Evolutionary conservation across 1,140 invertebrate genomes (phyloP).

Genomic region (Drosophila orena): DNA sequence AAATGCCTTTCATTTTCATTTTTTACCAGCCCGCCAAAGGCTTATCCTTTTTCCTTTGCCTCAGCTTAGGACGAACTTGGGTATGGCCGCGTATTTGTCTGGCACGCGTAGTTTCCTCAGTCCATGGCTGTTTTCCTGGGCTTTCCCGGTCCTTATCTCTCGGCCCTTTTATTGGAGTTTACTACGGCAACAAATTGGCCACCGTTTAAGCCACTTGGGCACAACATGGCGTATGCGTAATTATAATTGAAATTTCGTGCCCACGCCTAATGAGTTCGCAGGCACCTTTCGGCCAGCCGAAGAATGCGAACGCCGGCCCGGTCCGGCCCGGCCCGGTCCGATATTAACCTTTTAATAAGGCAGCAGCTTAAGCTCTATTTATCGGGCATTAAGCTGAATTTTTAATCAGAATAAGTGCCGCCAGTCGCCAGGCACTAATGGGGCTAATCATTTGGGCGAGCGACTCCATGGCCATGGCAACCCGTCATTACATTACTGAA

Average conservation of each 20-base stretch:
- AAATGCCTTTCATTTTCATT: slow-evolving; percentile 3
- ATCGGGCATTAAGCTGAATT: slow-evolving; percentile 38
- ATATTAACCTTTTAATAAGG: slow-evolving; percentile 65
- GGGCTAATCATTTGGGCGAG: slow-evolving; percentile 19
- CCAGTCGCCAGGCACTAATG: slow-evolving; percentile 10
- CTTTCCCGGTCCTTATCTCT: background rate
- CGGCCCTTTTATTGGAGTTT: slow-evolving; percentile 25
- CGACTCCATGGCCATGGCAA: slow-evolving; percentile 1
- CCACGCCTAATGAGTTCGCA: slow-evolving; percentile 62
- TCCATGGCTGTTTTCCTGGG: slow-evolving; percentile 5
- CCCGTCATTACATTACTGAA: slow-evolving; percentile 3
- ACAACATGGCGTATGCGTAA: slow-evolving; percentile 71
- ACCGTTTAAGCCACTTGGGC: slow-evolving; percentile 52
- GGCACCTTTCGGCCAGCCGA: slow-evolving; percentile 24
- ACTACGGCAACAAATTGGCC: slow-evolving; percentile 66
- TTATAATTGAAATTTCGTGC: slow-evolving; percentile 74
- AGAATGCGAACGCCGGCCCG: slow-evolving; percentile 30
- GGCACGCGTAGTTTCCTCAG: slow-evolving; percentile 45
- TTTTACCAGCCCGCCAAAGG: slow-evolving; percentile 6
- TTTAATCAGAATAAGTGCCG: slow-evolving; percentile 47
- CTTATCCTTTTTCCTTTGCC: slow-evolving; percentile 33
- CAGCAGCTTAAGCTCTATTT: slow-evolving; percentile 49
- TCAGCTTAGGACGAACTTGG: slow-evolving; percentile 28
- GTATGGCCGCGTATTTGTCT: slow-evolving; percentile 28
- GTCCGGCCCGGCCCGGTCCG: background rate